These are phyloP conservation scores for Pseudomyrmex flavicornis DNA, from an alignment of 1,140 invertebrate species.

Conservation along the genomic window DNA sequence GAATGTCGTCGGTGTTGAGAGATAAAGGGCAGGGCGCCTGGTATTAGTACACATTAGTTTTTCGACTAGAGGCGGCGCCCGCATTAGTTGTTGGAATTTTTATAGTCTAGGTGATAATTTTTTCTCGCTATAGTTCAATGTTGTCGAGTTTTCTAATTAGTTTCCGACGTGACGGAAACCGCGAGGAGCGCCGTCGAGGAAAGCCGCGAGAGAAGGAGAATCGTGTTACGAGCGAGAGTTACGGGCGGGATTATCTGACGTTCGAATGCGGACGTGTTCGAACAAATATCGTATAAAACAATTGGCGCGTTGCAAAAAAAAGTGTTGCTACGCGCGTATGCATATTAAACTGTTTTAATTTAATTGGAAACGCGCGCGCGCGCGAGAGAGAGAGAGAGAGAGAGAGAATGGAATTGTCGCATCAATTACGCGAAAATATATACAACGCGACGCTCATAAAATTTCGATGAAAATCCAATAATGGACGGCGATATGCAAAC, in stretches of 20 bases:
- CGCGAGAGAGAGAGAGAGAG: too few species aligned
- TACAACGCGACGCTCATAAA: background rate
- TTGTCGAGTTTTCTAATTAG: slow-evolving; percentile 80
- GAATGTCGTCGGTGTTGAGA: slow-evolving; percentile 66
- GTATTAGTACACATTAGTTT: slow-evolving; percentile 84
- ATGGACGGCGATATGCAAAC: background rate
- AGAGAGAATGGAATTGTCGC: background rate
- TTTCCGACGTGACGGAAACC: slow-evolving; percentile 19
- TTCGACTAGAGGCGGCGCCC: slow-evolving; percentile 80
- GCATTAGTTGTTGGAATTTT: slow-evolving; percentile 85
- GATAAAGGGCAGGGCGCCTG: slow-evolving; percentile 83
- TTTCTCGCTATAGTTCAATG: slow-evolving; percentile 82
- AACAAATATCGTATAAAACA: slow-evolving; percentile 13
- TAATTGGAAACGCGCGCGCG: background rate
- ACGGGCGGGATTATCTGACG: background rate
- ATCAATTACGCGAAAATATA: background rate
- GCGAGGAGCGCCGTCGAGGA: slow-evolving; percentile 40
- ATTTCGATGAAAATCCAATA: slow-evolving; percentile 36
- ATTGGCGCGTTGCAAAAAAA: background rate
- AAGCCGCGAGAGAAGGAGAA: slow-evolving; percentile 45
- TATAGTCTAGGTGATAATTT: slow-evolving; percentile 82
- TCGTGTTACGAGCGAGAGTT: background rate
- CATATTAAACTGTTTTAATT: slow-evolving; percentile 20
- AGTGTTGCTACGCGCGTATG: slow-evolving; percentile 1
- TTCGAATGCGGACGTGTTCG: slow-evolving; percentile 10